Percentiles rank a stretch among this genome's conserved stretches.
Conservation (phyloP, 2,888 invertebrate species). For the Maniola hyperantus region DNA sequence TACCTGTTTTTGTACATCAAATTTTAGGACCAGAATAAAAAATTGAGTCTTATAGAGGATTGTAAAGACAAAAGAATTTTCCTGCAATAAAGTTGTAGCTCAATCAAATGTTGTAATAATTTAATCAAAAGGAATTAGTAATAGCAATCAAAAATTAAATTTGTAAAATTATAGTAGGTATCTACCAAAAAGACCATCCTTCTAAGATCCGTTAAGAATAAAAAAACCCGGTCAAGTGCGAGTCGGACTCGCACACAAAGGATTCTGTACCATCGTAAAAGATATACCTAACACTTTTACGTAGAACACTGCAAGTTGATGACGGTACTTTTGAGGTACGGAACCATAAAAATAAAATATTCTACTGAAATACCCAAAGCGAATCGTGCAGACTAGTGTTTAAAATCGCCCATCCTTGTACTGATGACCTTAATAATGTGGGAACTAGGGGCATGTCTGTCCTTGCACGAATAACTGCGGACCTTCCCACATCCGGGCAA, state of each 20-base stretch:
- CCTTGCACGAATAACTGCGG: conserved; percentile 60
- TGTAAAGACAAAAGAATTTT: background rate
- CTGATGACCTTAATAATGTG: conserved; percentile 56
- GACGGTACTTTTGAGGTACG: too few relatives aligned
- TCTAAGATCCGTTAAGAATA: conserved; percentile 20
- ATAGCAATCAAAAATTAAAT: background rate
- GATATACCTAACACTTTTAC: too few relatives aligned
- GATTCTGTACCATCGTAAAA: too few relatives aligned
- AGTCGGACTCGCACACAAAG: too few relatives aligned
- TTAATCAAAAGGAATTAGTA: background rate
- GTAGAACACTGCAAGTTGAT: too few relatives aligned
- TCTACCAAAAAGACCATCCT: conserved; percentile 3
- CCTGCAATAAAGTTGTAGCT: background rate
- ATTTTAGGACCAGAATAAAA: background rate
- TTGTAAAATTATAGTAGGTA: background rate
- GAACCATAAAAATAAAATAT: background rate
- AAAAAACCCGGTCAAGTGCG: conserved; percentile 1
- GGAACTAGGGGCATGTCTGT: conserved; percentile 59
- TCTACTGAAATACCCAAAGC: conserved; percentile 32
- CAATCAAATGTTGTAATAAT: background rate
- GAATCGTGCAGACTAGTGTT: conserved; percentile 41
- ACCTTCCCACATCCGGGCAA: conserved; percentile 62
- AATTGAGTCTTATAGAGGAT: background rate
- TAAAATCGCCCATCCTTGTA: conserved; percentile 44
- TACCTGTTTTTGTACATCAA: too few relatives aligned